These are phyloP conservation scores for Athalia cordata DNA, from an alignment of 2,888 invertebrate species.

Conservation along the genomic window DNA sequence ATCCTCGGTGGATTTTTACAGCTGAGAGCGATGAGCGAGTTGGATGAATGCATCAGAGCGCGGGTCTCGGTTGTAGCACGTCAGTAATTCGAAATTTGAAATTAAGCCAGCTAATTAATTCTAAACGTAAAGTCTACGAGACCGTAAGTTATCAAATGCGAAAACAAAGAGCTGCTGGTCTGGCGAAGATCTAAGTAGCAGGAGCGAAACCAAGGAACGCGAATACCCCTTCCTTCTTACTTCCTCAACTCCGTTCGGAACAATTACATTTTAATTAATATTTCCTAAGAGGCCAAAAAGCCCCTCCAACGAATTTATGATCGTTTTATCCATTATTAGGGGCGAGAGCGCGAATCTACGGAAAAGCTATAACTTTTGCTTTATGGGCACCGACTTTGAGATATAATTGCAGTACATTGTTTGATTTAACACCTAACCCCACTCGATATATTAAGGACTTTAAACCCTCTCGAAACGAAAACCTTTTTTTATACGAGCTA, in stretches of 20 bases:
- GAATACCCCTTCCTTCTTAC: constrained; percentile 52
- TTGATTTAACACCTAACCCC: constrained; percentile 38
- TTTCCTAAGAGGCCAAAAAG: constrained; percentile 72
- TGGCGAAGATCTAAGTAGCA: constrained; percentile 61
- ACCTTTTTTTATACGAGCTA: not conserved
- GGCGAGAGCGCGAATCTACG: constrained; percentile 61
- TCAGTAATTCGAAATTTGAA: constrained; percentile 19
- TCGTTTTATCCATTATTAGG: constrained; percentile 74
- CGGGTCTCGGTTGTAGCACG: not conserved
- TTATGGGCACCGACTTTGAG: constrained; percentile 64
- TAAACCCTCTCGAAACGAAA: not conserved
- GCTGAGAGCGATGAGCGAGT: too few relatives aligned
- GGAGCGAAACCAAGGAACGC: constrained; percentile 46
- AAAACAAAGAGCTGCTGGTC: constrained; percentile 66
- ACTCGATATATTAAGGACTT: constrained; percentile 36
- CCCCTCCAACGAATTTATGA: constrained; percentile 72
- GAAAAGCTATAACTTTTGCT: constrained; percentile 72
- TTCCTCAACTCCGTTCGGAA: constrained; percentile 67
- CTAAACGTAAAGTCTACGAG: constrained; percentile 40
- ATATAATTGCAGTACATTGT: constrained; percentile 42
- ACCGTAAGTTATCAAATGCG: constrained; percentile 61
- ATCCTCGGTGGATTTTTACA: too few relatives aligned
- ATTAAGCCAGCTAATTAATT: constrained; percentile 43
- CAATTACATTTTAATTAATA: constrained; percentile 75
- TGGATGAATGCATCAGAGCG: not conserved